Percentiles rank a stretch among this genome's conserved stretches.
Evolutionary conservation across 1,140 invertebrate genomes (phyloP).

Genomic region (Berghia stephanieae): DNA sequence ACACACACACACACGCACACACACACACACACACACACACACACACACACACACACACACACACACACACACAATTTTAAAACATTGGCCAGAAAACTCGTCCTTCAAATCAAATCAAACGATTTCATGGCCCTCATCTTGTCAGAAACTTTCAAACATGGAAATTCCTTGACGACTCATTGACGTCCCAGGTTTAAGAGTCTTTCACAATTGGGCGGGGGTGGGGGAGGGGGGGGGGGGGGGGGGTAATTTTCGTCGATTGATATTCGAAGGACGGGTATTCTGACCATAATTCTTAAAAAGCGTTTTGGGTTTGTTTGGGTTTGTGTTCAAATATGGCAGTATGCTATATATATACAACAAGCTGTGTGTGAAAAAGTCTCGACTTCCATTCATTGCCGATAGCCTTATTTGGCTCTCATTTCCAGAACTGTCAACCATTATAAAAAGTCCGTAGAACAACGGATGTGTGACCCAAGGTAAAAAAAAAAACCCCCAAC

Average conservation of each 20-base stretch:
- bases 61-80: neutral
- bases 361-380: too few relatives aligned
- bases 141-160: neutral
- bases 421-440: too few relatives aligned
- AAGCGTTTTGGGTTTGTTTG: too few relatives aligned
- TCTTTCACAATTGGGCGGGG: neutral
- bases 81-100: neutral
- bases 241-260: neutral
- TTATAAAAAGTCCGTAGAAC: too few relatives aligned
- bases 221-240: neutral
- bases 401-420: too few relatives aligned
- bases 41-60: constrained; percentile 11
- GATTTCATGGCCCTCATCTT: neutral
- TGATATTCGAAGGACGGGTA: too few relatives aligned
- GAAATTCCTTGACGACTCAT: neutral
- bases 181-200: neutral
- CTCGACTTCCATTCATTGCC: too few relatives aligned
- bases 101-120: neutral
- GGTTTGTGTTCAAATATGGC: too few relatives aligned
- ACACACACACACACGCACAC: neutral
- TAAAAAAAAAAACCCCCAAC: too few relatives aligned
- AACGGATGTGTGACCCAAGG: too few relatives aligned
- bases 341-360: too few relatives aligned
- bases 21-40: neutral
- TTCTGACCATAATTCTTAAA: too few relatives aligned